Evolutionary conservation across 2,113 vertebrate genomes (phyloP).

Genomic region (Mastomys coucha): DNA sequence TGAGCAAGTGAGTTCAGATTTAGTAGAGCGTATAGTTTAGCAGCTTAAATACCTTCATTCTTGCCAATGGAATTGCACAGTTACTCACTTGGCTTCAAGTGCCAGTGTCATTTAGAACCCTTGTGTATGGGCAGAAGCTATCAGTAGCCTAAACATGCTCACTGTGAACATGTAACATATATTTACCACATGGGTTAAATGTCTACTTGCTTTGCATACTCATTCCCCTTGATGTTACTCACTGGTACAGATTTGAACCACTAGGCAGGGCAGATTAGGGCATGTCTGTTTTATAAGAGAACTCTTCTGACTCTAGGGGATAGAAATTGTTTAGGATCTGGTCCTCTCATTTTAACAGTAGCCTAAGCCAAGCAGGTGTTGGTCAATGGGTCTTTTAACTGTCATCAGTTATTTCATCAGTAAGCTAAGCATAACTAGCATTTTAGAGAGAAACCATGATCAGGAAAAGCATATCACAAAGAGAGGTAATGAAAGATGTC

Average conservation of each 20-base stretch:
- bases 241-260: slow-evolving; percentile 27
- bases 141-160: not conserved
- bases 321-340: not conserved
- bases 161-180: not conserved
- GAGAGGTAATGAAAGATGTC: slow-evolving; percentile 32
- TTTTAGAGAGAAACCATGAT: not conserved
- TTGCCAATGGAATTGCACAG: not conserved
- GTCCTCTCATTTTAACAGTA: slow-evolving; percentile 30
- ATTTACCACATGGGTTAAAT: slow-evolving; percentile 33
- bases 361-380: not conserved
- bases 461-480: slow-evolving; percentile 9
- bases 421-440: slow-evolving; percentile 4
- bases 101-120: not conserved
- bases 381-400: not conserved
- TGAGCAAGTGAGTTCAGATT: not conserved
- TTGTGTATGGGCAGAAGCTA: slow-evolving; percentile 23
- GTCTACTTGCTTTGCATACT: not conserved
- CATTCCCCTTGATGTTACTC: slow-evolving; percentile 3
- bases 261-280: not conserved
- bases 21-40: not conserved
- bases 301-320: not conserved
- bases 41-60: not conserved
- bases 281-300: not conserved
- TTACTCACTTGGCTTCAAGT: not conserved
- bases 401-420: slow-evolving; percentile 38